These are phyloP conservation scores for Emydocephalus ijimae DNA, from an alignment of 2,113 vertebrate species.

Conservation along the genomic window DNA sequence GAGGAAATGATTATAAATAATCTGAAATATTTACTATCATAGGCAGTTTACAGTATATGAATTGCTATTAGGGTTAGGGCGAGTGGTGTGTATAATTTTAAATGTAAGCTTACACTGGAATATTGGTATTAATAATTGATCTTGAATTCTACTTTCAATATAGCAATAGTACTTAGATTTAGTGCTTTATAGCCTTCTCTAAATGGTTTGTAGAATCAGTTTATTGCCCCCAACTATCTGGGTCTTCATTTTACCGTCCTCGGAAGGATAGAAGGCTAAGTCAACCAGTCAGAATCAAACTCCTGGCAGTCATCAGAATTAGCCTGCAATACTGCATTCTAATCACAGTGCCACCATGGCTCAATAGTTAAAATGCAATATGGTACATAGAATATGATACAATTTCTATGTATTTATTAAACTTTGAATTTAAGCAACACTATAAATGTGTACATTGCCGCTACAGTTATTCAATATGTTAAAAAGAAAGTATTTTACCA, in stretches of 20 bases:
- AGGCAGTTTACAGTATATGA: not conserved
- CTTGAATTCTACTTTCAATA: not conserved
- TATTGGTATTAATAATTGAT: not conserved
- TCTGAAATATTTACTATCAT: not conserved
- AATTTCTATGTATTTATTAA: not conserved
- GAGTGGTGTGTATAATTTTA: not conserved
- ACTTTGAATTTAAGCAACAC: not conserved
- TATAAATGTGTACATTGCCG: not conserved
- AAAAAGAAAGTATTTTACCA: not conserved
- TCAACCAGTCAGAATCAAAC: not conserved
- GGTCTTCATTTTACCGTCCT: not conserved
- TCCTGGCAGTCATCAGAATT: not conserved
- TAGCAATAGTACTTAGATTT: not conserved
- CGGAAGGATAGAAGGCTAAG: not conserved
- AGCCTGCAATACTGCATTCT: not conserved
- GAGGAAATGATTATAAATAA: accelerated
- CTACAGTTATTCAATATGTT: not conserved
- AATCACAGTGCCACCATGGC: not conserved
- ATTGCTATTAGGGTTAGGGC: not conserved
- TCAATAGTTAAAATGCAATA: not conserved
- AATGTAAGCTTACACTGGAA: not conserved
- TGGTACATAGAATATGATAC: not conserved
- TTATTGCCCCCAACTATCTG: not conserved
- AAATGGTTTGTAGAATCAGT: not conserved
- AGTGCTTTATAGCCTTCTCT: not conserved